Conservation (phyloP, 1,140 invertebrate species). For the Calephelis virginiensis region DNA sequence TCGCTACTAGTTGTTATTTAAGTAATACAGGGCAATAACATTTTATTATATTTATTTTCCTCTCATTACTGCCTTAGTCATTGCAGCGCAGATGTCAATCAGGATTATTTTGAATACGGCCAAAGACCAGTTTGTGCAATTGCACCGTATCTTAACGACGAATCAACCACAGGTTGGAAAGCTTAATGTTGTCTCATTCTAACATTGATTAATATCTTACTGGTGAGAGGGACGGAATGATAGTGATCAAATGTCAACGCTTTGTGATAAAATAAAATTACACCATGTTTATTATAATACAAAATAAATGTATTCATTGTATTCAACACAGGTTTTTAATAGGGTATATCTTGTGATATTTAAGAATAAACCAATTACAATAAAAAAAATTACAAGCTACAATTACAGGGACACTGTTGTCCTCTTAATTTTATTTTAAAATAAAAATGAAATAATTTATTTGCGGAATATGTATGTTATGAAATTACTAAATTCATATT, state of each 20-base stretch:
- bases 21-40: too few relatives aligned
- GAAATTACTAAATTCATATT: too few relatives aligned
- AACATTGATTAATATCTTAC: background rate
- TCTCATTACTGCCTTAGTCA: background rate
- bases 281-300: background rate
- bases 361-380: too few relatives aligned
- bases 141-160: constrained; percentile 1
- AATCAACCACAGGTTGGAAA: constrained; percentile 4
- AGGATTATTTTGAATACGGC: constrained; percentile 9
- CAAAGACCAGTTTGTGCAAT: background rate
- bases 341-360: too few relatives aligned
- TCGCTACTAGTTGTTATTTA: too few relatives aligned
- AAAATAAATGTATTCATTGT: background rate
- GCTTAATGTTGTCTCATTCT: constrained; percentile 3
- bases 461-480: too few relatives aligned
- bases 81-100: background rate
- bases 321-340: background rate
- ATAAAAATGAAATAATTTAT: too few relatives aligned
- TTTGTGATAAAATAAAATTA: background rate
- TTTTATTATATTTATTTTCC: background rate
- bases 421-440: too few relatives aligned
- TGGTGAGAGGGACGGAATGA: background rate
- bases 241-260: background rate
- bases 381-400: too few relatives aligned
- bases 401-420: too few relatives aligned